Evolutionary conservation across 1,140 invertebrate species (phyloP).

Genomic region (Macrobrachium nipponense): DNA sequence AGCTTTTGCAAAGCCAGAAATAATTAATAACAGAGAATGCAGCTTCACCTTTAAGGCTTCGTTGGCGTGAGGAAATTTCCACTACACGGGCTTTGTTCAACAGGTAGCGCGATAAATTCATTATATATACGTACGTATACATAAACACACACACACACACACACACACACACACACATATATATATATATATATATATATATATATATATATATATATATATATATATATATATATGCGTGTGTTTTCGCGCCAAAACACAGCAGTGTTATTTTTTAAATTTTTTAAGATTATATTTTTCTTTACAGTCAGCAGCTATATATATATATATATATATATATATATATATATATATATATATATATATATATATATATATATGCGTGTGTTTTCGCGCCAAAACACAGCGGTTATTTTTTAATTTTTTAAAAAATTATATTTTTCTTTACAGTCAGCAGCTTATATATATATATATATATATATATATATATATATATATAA

Average conservation of each 20-base stretch:
- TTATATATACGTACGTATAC: neutral
- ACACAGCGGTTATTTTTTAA: too few species aligned
- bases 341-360: constrained; percentile 20
- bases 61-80: neutral
- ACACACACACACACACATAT: neutral
- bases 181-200: neutral
- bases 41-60: too few species aligned
- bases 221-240: neutral
- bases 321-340: constrained; percentile 12
- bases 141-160: neutral
- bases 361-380: constrained; percentile 18
- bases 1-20: too few species aligned
- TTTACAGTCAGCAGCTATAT: neutral
- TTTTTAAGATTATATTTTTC: neutral
- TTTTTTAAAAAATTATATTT: neutral
- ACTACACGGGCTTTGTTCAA: neutral
- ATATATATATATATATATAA: constrained; percentile 20
- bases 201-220: neutral
- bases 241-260: too few species aligned
- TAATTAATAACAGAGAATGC: too few species aligned
- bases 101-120: neutral
- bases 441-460: neutral
- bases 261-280: too few species aligned
- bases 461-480: constrained; percentile 13
- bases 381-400: too few species aligned